Percentiles rank a stretch among this genome's conserved stretches.
phyloP scores from a whole-genome alignment of 2,888 invertebrate genomes.

The Heteromurus nitidus region DNA sequence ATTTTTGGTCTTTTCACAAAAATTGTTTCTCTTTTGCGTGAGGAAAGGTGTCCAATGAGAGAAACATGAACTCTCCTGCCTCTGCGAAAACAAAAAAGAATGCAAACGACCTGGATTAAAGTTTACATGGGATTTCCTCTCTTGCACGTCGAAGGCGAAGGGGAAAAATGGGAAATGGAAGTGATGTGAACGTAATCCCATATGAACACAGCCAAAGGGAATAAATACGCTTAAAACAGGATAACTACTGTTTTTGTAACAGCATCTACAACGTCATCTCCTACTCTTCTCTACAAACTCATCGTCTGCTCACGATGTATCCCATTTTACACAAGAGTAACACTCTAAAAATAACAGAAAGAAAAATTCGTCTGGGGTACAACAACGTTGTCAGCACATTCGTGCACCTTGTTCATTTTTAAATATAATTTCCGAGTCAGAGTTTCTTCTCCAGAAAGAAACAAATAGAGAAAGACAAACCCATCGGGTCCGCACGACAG shows the following conservation, averaged over 20 bases:
- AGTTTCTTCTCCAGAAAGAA: conserved; percentile 3
- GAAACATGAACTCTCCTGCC: conserved; percentile 2
- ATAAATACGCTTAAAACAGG: conserved; percentile 24
- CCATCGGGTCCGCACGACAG: conserved; percentile 8
- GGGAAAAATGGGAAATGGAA: neutral
- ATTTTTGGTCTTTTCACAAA: conserved; percentile 48
- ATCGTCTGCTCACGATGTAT: too few species aligned
- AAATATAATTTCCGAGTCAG: conserved; percentile 1
- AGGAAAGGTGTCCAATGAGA: conserved; percentile 51
- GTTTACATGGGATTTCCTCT: conserved; percentile 52
- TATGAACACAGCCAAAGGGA: conserved; percentile 16
- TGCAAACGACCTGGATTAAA: conserved; percentile 57
- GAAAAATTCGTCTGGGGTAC: too few species aligned
- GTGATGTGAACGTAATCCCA: conserved; percentile 11
- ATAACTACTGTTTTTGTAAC: too few species aligned
- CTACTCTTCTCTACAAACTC: too few species aligned
- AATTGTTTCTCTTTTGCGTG: conserved; percentile 34
- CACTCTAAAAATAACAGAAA: too few species aligned
- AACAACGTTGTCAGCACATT: too few species aligned
- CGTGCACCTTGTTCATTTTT: conserved; percentile 12
- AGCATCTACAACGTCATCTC: too few species aligned
- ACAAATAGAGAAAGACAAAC: conserved; percentile 9
- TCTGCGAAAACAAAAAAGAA: conserved; percentile 37
- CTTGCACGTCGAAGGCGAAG: neutral
- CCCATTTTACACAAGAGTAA: too few species aligned